Evolutionary conservation across 2,113 vertebrate genomes (phyloP).

Genomic region (Cyprinodon tularosa): DNA sequence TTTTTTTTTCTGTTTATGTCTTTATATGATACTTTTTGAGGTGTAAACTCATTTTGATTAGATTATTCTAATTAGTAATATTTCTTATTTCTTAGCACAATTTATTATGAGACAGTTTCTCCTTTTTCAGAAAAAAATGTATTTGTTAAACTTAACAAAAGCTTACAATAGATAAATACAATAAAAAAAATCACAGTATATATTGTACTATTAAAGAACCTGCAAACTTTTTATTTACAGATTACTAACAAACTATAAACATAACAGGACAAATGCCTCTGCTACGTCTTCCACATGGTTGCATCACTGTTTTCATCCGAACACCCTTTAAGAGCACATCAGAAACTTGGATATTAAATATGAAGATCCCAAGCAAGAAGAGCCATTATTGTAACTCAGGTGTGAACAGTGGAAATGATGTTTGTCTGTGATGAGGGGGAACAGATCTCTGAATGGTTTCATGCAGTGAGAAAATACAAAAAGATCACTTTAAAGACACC

Average conservation of each 20-base stretch:
- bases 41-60: neutral
- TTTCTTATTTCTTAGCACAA: neutral
- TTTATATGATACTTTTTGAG: too few relatives aligned
- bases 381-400: neutral
- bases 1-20: too few relatives aligned
- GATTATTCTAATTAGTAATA: neutral
- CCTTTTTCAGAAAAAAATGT: neutral
- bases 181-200: neutral
- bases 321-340: neutral
- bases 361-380: neutral
- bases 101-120: neutral
- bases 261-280: neutral
- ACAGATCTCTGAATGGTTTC: neutral
- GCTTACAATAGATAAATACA: neutral
- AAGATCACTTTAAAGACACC: neutral
- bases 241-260: slow-evolving; percentile 1
- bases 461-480: slow-evolving; percentile 10
- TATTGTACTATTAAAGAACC: neutral
- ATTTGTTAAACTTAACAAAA: neutral
- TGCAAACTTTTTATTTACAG: neutral
- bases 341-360: neutral
- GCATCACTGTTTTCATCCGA: slow-evolving; percentile 1
- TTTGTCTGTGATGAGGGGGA: neutral
- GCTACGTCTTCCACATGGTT: neutral
- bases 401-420: neutral